phyloP scores from a whole-genome alignment of 2,888 invertebrate species.

The Hirtodrosophila confusa region DNA sequence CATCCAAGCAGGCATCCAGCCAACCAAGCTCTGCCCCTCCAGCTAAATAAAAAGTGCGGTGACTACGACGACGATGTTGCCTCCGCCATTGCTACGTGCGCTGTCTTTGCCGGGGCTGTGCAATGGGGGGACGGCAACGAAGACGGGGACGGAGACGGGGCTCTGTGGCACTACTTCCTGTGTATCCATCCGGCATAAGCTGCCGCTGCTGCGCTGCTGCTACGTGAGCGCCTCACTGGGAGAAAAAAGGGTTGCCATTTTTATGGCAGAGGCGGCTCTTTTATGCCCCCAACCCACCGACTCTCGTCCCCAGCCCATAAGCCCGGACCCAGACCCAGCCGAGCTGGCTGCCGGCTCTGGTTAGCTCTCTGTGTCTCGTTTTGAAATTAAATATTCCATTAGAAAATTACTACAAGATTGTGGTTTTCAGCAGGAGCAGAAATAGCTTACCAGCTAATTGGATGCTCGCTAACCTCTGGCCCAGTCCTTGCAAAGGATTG shows the following conservation, averaged over 20 bases:
- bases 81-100: constrained; percentile 59
- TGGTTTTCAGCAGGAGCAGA: constrained; percentile 60
- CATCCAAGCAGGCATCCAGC: constrained; percentile 37
- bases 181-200: constrained; percentile 78
- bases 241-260: constrained; percentile 71
- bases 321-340: constrained; percentile 21
- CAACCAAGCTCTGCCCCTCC: constrained; percentile 61
- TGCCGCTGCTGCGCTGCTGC: constrained; percentile 31
- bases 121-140: constrained; percentile 4
- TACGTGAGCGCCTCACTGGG: constrained; percentile 32
- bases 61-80: constrained; percentile 50
- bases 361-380: constrained; percentile 63
- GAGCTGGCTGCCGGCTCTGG: constrained; percentile 36
- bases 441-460: constrained; percentile 55
- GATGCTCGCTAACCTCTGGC: constrained; percentile 40
- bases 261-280: constrained; percentile 56
- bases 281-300: constrained; percentile 40
- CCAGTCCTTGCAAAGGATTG: constrained; percentile 12
- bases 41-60: constrained; percentile 65
- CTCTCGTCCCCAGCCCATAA: constrained; percentile 1
- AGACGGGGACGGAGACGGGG: constrained; percentile 10
- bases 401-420: constrained; percentile 82
- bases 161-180: constrained; percentile 67
- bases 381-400: constrained; percentile 82
- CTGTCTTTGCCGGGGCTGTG: constrained; percentile 62